Base-by-base conservation (phyloP, 23 tunicate species). In the Botrylloides violaceus region DNA sequence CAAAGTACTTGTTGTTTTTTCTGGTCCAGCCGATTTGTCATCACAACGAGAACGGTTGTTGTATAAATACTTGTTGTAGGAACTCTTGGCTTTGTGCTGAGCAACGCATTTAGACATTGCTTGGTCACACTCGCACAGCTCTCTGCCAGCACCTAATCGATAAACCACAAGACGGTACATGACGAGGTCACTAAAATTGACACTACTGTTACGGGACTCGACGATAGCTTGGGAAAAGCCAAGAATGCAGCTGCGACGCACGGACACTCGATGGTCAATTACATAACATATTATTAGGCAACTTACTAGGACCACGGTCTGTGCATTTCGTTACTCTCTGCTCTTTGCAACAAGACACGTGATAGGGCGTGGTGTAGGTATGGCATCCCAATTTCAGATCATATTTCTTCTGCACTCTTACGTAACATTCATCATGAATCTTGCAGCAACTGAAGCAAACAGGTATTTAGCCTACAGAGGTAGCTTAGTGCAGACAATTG, bases 361-460 rank as follows among this genome's bases (percentile, higher is more conserved):
- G 26, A 33, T 63, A 63, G 3, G 35, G 35, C 33, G 35, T 28
- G 34, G 70, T 12, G 36, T 63, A 63, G 4, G 70, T 63, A 28
- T 63, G 35, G 9, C 70, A 63, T 15, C 70, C 70, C 18, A 63
- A 33, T 9, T 4, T 9, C 34, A 63, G 35, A 25, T 63, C 29
- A 9, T 15, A 63, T 63, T 63, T 63, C 35, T 31, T 6, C 35
- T 12, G 34, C 34, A 63, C 70, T 7, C 70, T 31, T 27, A 25
- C 70, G 70, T 63, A 63, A 9, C 70, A 63, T 4, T 4, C 23
- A 34, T 63, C 70, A 9, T 63, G 70, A 26, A 63, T 33, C 29
- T 63, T 29, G 35, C 70, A 63, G 70, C 70, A 63, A 31, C 70
- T 63, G 53, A 43, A 43, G n/a, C n/a, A n/a, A n/a, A n/a, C n/a